These are phyloP conservation scores for Triplophysa yarkandensis DNA, from an alignment of 2,797 vertebrate genomes.

Conservation along the genomic window DNA sequence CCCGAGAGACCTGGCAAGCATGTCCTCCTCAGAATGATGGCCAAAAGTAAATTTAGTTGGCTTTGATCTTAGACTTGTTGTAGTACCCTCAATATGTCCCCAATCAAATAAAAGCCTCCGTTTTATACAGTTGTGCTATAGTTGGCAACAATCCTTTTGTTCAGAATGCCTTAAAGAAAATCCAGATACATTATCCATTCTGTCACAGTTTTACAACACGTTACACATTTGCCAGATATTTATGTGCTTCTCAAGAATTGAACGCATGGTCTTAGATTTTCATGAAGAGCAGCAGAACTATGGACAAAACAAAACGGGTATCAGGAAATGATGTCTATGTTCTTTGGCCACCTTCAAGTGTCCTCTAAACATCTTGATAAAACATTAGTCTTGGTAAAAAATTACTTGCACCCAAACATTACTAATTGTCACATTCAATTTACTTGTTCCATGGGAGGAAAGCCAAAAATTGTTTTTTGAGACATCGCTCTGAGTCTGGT, in stretches of 20 bases:
- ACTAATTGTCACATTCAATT: background rate
- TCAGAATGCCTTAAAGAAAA: background rate
- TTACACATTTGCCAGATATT: background rate
- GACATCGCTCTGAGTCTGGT: conserved; percentile 55
- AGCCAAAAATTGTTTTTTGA: conserved; percentile 5
- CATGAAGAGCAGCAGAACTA: background rate
- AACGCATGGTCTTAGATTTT: background rate
- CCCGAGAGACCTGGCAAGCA: conserved; percentile 49
- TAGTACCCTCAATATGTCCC: conserved; percentile 43
- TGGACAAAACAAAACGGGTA: background rate
- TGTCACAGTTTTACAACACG: background rate
- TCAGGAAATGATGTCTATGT: background rate
- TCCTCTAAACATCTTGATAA: background rate
- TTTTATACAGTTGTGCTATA: conserved; percentile 6
- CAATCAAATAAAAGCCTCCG: conserved; percentile 9
- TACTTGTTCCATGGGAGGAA: background rate
- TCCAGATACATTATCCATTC: background rate
- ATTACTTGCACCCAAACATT: background rate
- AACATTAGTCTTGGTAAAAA: background rate
- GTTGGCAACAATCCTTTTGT: background rate
- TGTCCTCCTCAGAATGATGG: conserved; percentile 43
- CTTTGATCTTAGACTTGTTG: conserved; percentile 56
- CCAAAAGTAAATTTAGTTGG: conserved; percentile 59
- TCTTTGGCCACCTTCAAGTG: conserved; percentile 9
- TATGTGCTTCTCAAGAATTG: background rate